Conservation (phyloP, 1,140 invertebrate species). For the Whitmania pigra region DNA sequence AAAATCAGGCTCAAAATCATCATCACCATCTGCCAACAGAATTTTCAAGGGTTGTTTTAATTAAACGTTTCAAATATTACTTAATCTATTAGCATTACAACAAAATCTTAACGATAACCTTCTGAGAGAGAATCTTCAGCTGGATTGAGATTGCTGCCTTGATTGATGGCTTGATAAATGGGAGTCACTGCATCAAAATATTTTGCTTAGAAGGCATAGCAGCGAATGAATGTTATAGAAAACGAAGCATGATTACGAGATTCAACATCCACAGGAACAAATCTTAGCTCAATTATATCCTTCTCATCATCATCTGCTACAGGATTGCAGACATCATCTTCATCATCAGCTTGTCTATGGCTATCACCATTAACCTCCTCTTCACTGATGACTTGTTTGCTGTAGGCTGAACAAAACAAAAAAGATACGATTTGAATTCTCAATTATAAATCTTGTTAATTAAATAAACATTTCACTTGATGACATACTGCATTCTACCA, state of each 20-base stretch:
- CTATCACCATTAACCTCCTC: conserved; percentile 1
- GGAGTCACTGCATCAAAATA: not conserved
- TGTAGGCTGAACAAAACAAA: no score
- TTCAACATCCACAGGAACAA: not conserved
- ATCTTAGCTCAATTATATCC: conserved; percentile 1
- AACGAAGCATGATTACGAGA: not conserved
- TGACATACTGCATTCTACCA: no score
- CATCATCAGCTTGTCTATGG: not conserved
- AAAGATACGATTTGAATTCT: no score
- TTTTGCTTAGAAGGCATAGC: not conserved
- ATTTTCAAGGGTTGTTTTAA: not conserved
- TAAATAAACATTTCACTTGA: no score
- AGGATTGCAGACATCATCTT: not conserved
- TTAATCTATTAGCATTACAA: not conserved
- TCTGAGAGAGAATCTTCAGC: conserved; percentile 11
- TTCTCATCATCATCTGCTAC: conserved; percentile 2
- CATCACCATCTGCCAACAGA: not conserved
- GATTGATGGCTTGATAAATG: conserved; percentile 1
- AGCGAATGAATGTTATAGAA: not conserved
- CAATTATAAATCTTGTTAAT: no score
- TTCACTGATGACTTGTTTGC: no score
- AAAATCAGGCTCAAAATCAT: conserved; percentile 6
- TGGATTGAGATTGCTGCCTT: conserved; percentile 5
- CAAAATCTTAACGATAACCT: not conserved
- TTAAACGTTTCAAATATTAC: not conserved